These are phyloP conservation scores for Ernsta delagoae DNA, from an alignment of 2,888 invertebrate genomes.

Conservation along the genomic window DNA sequence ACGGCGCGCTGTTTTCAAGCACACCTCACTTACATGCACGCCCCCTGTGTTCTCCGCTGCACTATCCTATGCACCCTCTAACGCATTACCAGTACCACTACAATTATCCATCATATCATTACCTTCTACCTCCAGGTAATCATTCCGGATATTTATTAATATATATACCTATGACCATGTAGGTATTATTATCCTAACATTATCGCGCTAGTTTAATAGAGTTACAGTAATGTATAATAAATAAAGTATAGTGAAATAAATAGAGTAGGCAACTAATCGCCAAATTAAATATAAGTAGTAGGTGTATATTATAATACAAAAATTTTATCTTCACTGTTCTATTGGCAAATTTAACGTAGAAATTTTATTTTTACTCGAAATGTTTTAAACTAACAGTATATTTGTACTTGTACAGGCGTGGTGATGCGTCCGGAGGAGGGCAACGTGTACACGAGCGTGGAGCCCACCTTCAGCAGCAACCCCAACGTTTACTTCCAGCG, in stretches of 20 bases:
- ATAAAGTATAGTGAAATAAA: too few relatives aligned
- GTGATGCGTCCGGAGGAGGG: conserved; percentile 92
- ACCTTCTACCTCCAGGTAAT: conserved; percentile 80
- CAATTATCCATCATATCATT: conserved; percentile 79
- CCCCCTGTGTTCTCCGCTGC: conserved; percentile 77
- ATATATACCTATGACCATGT: conserved; percentile 14
- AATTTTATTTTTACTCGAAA: not conserved
- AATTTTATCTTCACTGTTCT: too few relatives aligned
- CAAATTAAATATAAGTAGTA: too few relatives aligned
- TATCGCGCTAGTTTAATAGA: not conserved
- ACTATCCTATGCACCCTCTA: conserved; percentile 79
- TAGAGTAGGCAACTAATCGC: too few relatives aligned
- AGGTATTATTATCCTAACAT: not conserved
- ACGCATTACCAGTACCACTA: conserved; percentile 82
- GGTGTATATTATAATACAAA: too few relatives aligned
- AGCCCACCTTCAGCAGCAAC: conserved; percentile 94
- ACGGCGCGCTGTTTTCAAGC: conserved; percentile 74
- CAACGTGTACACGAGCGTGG: conserved; percentile 93
- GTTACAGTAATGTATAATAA: too few relatives aligned
- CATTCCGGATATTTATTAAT: conserved; percentile 48
- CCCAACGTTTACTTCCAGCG: conserved; percentile 96
- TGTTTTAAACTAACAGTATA: conserved; percentile 34
- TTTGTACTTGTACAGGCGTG: conserved; percentile 83
- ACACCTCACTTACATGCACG: conserved; percentile 78
- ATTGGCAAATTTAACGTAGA: too few relatives aligned